Base-by-base conservation (phyloP, 2,113 vertebrate genomes). In the Ophthalmolycus amberensis region DNA sequence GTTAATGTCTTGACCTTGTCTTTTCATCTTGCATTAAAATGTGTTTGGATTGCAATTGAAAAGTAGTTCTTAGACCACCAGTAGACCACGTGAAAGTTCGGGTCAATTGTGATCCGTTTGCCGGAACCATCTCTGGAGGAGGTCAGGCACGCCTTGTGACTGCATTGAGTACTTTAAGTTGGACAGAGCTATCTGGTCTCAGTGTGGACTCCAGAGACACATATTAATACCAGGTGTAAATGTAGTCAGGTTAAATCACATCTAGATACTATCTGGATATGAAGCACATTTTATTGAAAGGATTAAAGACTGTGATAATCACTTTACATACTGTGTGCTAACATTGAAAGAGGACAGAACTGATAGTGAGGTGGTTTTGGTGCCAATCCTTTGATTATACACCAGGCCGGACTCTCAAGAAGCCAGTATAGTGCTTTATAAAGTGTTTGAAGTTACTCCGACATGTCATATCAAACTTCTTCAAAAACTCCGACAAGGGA, bases 361-460 rank as follows among this genome's bases (percentile, higher is more conserved):
- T 18, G n/a, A 27, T 12, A 52, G 20, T 52, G n/a, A 56, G 4
- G n/a, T 56, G 54, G 54, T 56, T 56, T 14, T 27, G 54, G 54
- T 25, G n/a, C n/a, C 54, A 56, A 27, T 56, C 54, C 54, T 56
- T 56, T 56, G n/a, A 2, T 56, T 60, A 58, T 18, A n/a, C 59
- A 75, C 3, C 44, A 40, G 38, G 9, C 8, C 8, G 9, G 38
- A 38, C 44, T 27, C 54, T 25, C 54, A 9, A 56, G 15, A 56
- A 46, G 38, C 25, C 59, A 65, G 48, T 40, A 9, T 1, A 46
- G 12, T 74, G n/a, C 50, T 29, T 72, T 32, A 60, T 25, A 29
- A 79, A 69, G 83, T 92, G 87, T 90, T 91, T 85, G 80, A 93
- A 92, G 90, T 90, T 86, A 78, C 25, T 58, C 27, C 44, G 34